These are phyloP conservation scores for Hololepta plana DNA, from an alignment of 2,888 invertebrate species.

Conservation along the genomic window DNA sequence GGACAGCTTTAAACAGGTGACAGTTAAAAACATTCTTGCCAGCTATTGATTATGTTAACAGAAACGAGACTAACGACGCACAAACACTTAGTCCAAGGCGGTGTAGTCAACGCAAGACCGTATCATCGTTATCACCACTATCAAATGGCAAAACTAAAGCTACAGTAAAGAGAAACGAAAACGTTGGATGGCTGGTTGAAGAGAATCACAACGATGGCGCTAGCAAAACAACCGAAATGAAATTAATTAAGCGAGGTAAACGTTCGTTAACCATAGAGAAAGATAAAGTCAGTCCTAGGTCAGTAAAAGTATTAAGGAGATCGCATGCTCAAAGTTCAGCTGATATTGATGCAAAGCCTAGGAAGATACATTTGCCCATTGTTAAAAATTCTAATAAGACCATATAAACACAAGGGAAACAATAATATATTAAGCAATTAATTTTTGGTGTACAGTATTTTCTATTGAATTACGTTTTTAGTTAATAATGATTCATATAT, in stretches of 20 bases:
- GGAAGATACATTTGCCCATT: no score
- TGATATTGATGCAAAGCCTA: no score
- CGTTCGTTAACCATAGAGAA: constrained; percentile 21
- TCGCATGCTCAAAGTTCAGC: no score
- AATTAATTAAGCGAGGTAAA: constrained; percentile 20
- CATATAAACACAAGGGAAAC: no score
- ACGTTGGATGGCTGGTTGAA: constrained; percentile 15
- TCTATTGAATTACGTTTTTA: no score
- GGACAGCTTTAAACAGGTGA: constrained; percentile 16
- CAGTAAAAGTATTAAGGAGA: constrained; percentile 25
- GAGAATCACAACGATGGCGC: constrained; percentile 11
- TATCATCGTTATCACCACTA: constrained; percentile 9
- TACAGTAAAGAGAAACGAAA: constrained; percentile 16
- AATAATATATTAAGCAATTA: no score
- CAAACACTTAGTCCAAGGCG: constrained; percentile 14
- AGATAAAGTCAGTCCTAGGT: constrained; percentile 21
- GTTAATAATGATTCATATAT: no score
- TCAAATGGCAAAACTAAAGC: constrained; percentile 12
- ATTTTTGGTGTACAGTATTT: no score
- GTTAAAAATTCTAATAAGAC: no score
- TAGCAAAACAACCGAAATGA: constrained; percentile 12
- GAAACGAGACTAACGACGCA: no score
- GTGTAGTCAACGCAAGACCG: constrained; percentile 16
- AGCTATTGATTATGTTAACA: constrained; percentile 21
- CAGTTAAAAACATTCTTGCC: constrained; percentile 14